Conservation (phyloP, 1,140 invertebrate species). For the Drosophila quadrilineata region DNA sequence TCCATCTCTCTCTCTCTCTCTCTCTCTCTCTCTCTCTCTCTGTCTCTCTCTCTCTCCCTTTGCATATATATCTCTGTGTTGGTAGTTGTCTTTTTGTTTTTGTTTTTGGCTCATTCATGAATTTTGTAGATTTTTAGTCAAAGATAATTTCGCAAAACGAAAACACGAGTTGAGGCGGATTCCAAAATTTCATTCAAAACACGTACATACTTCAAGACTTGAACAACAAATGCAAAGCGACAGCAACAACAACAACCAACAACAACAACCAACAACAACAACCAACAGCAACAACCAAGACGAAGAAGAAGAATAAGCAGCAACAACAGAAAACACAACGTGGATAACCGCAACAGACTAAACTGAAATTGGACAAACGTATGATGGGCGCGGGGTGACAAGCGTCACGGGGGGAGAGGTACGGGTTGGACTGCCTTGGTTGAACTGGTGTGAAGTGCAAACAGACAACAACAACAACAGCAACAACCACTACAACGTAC, state of each 20-base stretch:
- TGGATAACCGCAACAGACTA: constrained; percentile 21
- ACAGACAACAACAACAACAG: constrained; percentile 18
- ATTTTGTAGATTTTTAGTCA: constrained; percentile 63
- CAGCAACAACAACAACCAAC: constrained; percentile 32
- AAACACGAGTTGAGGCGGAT: constrained; percentile 23
- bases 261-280: too few species aligned
- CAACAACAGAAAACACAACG: constrained; percentile 36
- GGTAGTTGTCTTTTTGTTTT: not conserved
- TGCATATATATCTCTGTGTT: constrained; percentile 3
- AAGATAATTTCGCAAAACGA: constrained; percentile 64
- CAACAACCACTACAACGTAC: not conserved
- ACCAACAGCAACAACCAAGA: too few species aligned
- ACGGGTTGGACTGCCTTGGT: not conserved
- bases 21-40: too few species aligned
- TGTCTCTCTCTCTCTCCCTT: too few species aligned
- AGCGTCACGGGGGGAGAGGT: not conserved
- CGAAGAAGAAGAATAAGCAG: too few species aligned
- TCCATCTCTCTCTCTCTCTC: too few species aligned
- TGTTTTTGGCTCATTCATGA: constrained; percentile 59
- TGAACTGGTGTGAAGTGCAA: constrained; percentile 44
- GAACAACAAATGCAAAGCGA: constrained; percentile 40
- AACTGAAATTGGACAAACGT: not conserved
- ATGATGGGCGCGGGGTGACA: not conserved
- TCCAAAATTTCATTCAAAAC: constrained; percentile 64
- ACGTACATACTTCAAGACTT: constrained; percentile 55